Evolutionary conservation across 1,140 invertebrate species (phyloP).

Genomic region (Venustaconcha ellipsiformis): DNA sequence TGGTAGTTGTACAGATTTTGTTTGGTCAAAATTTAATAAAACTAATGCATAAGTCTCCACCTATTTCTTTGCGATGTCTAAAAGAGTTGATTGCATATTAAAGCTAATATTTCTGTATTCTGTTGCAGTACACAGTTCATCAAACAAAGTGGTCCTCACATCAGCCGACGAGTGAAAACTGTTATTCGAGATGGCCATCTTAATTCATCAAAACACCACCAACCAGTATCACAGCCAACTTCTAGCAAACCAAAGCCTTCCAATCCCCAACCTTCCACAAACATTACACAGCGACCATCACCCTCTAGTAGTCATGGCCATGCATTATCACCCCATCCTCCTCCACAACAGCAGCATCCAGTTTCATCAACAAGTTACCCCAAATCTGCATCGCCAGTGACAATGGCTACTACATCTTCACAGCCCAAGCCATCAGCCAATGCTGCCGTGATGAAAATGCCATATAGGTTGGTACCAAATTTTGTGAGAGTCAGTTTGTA

Average conservation of each 20-base stretch:
- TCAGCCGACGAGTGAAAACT: constrained; percentile 77
- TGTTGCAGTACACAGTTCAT: constrained; percentile 85
- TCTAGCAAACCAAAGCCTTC: constrained; percentile 29
- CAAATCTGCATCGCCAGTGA: constrained; percentile 64
- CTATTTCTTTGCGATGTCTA: too few species aligned
- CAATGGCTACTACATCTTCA: constrained; percentile 18
- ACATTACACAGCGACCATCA: constrained; percentile 24
- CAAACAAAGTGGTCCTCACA: constrained; percentile 88
- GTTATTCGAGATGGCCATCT: constrained; percentile 67
- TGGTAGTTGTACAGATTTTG: too few species aligned
- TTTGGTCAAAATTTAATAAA: too few species aligned
- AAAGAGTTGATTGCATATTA: too few species aligned
- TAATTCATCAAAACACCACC: constrained; percentile 5
- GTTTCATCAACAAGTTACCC: constrained; percentile 35
- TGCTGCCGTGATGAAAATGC: constrained; percentile 78
- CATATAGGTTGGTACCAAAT: constrained; percentile 75
- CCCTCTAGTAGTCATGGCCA: constrained; percentile 26
- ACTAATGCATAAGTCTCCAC: too few species aligned
- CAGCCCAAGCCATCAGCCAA: constrained; percentile 17
- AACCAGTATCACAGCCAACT: constrained; percentile 7
- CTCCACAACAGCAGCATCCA: constrained; percentile 20
- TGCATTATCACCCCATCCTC: constrained; percentile 26
- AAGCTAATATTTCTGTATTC: neutral
- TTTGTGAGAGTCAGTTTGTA: neutral
- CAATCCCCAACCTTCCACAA: constrained; percentile 22